phyloP scores from a whole-genome alignment of 2,888 invertebrate species.

The Drosophila tripunctata region DNA sequence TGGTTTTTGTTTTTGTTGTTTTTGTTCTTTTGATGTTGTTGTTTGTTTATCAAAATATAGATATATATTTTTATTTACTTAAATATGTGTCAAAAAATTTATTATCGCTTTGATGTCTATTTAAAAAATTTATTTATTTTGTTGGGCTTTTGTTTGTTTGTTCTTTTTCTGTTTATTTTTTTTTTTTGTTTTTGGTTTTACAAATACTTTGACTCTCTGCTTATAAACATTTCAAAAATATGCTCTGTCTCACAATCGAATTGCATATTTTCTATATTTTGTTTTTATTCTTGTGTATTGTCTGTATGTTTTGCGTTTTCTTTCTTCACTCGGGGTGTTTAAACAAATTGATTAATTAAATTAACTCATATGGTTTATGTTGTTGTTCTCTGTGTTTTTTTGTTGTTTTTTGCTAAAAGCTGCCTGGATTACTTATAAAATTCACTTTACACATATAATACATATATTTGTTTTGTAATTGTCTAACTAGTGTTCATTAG shows the following conservation, averaged over 20 bases:
- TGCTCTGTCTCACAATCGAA: conserved; percentile 71
- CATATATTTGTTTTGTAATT: conserved; percentile 41
- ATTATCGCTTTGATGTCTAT: conserved; percentile 47
- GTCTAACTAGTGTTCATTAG: conserved; percentile 66
- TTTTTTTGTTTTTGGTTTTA: too few relatives aligned
- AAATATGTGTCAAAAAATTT: conserved; percentile 66
- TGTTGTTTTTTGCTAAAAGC: conserved; percentile 44
- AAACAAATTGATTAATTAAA: conserved; percentile 37
- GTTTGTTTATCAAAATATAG: conserved; percentile 68
- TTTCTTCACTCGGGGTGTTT: conserved; percentile 25
- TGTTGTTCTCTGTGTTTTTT: background rate
- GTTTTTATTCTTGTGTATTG: conserved; percentile 61
- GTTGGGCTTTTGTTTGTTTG: conserved; percentile 29
- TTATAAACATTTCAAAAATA: conserved; percentile 79
- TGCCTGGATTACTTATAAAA: conserved; percentile 56
- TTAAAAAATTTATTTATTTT: conserved; percentile 43
- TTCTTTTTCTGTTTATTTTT: too few relatives aligned
- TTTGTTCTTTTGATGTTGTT: conserved; percentile 18
- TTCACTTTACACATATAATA: conserved; percentile 32
- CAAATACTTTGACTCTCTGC: conserved; percentile 58
- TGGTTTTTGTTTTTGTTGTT: conserved; percentile 13
- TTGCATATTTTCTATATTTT: conserved; percentile 72
- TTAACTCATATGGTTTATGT: conserved; percentile 4
- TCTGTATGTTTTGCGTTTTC: conserved; percentile 56
- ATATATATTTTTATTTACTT: conserved; percentile 17